These are phyloP conservation scores for Eurypyga helias DNA, from an alignment of 2,113 vertebrate species.

Conservation along the genomic window DNA sequence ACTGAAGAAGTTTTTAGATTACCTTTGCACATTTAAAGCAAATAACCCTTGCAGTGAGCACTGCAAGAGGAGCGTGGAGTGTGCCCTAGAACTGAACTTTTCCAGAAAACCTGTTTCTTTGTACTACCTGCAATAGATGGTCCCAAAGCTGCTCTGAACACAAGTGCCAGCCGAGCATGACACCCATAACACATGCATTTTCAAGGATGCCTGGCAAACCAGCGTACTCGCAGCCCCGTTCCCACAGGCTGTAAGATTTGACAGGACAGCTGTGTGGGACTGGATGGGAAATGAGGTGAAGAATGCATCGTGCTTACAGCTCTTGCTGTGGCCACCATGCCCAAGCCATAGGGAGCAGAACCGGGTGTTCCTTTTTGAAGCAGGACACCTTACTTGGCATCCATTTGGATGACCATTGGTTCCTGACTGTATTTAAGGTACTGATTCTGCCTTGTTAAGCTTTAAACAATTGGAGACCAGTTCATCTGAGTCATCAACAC, in stretches of 20 bases:
- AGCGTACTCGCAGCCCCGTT: accelerated
- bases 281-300: background rate
- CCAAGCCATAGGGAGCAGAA: background rate
- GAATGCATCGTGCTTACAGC: background rate
- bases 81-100: background rate
- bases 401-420: background rate
- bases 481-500: background rate
- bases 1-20: background rate
- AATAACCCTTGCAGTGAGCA: background rate
- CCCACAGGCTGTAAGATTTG: background rate
- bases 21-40: background rate
- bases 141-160: background rate
- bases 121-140: background rate
- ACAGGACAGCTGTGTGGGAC: background rate
- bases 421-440: background rate
- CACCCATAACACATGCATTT: background rate
- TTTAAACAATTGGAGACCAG: background rate
- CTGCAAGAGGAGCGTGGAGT: background rate
- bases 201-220: background rate
- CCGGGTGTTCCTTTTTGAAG: background rate
- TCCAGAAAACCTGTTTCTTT: background rate
- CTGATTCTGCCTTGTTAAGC: background rate
- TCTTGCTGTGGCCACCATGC: background rate
- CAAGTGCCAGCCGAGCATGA: background rate
- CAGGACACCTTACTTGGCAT: background rate